phyloP scores from a whole-genome alignment of 2,888 invertebrate species.

The Sarcophaga caerulescens region DNA sequence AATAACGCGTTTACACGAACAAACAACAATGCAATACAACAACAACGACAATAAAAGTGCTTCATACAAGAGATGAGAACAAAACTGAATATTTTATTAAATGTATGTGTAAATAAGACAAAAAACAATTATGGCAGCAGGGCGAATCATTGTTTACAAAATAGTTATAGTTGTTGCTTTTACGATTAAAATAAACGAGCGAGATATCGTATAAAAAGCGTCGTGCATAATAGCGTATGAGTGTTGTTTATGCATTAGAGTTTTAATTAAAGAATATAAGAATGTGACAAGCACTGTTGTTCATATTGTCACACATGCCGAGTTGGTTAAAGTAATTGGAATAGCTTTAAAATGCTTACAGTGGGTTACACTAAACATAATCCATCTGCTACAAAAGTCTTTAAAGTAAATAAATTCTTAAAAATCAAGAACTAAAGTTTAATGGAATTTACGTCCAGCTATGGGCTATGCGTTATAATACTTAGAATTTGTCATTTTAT shows the following conservation, averaged over 20 bases:
- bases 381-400: no score
- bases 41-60: neutral
- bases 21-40: neutral
- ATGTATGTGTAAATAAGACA: neutral
- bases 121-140: no score
- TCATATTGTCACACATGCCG: neutral
- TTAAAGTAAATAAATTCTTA: no score
- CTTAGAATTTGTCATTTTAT: no score
- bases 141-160: no score
- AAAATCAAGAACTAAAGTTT: no score
- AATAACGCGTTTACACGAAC: constrained; percentile 1
- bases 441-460: no score
- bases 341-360: neutral
- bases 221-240: neutral
- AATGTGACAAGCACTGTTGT: neutral
- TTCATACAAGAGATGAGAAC: neutral
- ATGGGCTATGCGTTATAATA: no score
- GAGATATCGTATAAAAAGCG: neutral
- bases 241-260: neutral
- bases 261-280: neutral
- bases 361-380: no score
- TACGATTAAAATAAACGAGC: neutral
- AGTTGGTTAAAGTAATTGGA: neutral
- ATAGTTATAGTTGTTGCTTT: no score
- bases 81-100: neutral